Percentiles rank a stretch among this genome's conserved stretches.
Evolutionary conservation across 2,888 invertebrate species (phyloP).

Genomic region (Noctua comes): DNA sequence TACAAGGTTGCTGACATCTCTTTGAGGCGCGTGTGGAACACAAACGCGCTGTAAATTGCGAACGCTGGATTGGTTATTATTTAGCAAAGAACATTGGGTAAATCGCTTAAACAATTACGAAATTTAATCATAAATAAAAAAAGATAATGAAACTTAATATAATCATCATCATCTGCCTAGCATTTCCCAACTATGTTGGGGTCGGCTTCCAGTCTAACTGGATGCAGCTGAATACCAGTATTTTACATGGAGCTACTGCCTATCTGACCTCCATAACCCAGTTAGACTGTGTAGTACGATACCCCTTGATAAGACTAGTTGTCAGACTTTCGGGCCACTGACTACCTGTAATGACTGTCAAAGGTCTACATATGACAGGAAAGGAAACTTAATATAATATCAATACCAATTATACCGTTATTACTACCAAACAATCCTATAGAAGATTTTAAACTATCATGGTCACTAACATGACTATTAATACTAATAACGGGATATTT

Average conservation of each 20-base stretch:
- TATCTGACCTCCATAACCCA: background rate
- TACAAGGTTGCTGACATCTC: no score
- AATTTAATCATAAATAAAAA: background rate
- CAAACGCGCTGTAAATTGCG: no score
- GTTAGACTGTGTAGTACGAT: background rate
- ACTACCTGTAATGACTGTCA: background rate
- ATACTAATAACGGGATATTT: no score
- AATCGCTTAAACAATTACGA: background rate
- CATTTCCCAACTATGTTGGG: background rate
- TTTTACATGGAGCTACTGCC: background rate
- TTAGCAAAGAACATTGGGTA: background rate
- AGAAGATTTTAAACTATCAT: no score
- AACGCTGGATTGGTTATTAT: background rate
- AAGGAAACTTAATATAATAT: background rate
- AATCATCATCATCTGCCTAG: background rate
- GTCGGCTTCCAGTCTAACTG: background rate
- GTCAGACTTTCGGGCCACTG: background rate
- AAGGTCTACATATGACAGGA: background rate
- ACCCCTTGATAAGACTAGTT: background rate
- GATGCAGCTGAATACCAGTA: background rate
- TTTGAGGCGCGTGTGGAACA: no score
- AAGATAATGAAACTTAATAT: background rate
- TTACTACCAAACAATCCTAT: constrained; percentile 47
- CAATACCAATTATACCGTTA: constrained; percentile 23
- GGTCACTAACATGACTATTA: no score